Evolutionary conservation across 1,140 invertebrate genomes (phyloP), one percentile per base, ranked within the genome.

Genomic region (Battus philenor): DNA sequence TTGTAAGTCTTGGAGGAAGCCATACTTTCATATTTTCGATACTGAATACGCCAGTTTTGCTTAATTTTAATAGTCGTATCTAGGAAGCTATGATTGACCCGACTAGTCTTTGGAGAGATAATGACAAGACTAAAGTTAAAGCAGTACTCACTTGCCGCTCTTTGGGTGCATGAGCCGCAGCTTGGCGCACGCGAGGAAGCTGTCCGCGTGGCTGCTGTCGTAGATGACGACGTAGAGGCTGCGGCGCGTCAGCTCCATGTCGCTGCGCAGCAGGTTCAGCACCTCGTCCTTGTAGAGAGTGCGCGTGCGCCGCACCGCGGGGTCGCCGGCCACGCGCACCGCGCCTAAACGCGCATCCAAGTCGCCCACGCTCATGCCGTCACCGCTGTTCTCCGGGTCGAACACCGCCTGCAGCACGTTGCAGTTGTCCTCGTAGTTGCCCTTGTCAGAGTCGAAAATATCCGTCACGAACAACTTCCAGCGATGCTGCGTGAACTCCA

Each of bases 381-480:
- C 80, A 0, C 93, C 92, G 22, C 86, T 82, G 47, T 92, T 91
- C 43, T 93, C 89, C 0, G 95, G 95, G 87, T 97, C 94, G 59
- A 95, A 97, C 0, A 97, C 89, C 10, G 92, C 85, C 77, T 96
- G 94, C 0, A 97, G 85, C 44, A 93, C 93, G 73, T 96, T 93
- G 71, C 95, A 97, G 54, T 93, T 92, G 30, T 90, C 88, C 60
- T 91, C 90, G 34, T 89, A 86, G 49, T 86, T 89, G 75, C 93
- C 92, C 59, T 90, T 91, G 47, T 92, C 90, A 1, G 90, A 88
- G 58, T 96, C 94, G 8, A 97, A 91, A 44, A 97, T 94, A 69
- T 98, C 96, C 0, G 95, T 97, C 2, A 94, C 93, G 55, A 93
- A 95, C 27, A 97, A 90, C 67, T 96, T 94, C 96, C 96, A 98